Evolutionary conservation across 2,113 vertebrate species (phyloP), one percentile per base, ranked within the genome.

Genomic region (Spea multiplicata): DNA sequence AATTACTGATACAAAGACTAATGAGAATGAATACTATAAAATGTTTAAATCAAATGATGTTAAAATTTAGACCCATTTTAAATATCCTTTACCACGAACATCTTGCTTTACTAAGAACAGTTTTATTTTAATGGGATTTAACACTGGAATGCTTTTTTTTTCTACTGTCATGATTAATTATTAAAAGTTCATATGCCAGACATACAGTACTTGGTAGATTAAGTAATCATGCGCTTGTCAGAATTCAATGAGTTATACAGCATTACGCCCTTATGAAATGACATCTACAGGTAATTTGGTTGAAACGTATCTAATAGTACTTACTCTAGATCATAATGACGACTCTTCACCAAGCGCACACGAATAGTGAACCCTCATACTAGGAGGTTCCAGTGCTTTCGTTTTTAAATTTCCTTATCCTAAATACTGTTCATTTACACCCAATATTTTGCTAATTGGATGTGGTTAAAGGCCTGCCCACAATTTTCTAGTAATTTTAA

Each of bases 281-380:
- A 73, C 77, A 79, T 73, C 77, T 79, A 49, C 77, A 79, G 73
- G 77, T 79, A 57, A 79, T 79, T 79, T 79, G 70, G 70, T 73
- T 61, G 73, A 73, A 79, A 53, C 77, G 66, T 61, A 79, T 73
- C 61, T 79, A 79, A 79, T 73, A 66, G 70, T 73, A 79, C 77
- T 73, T 57, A 57, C 50, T 79, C 70, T 55, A 66, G 71, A 61
- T 79, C 49, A n/a, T 13, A 66, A 49, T 73, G 77, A 79, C 73
- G 77, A 66, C 73, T 79, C 77, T 79, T 66, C 71, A 79, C 66
- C 61, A 66, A 49, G 17, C 73, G 57, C 72, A 73, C 77, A 79
- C 30, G 30, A 30, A 30, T 30, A 30, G 1, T 30, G 30, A 30
- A 30, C 30, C 30, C 30, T 30, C 30, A 30, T 30, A 30, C 30